Percentiles rank a stretch among this genome's conserved stretches.
Evolutionary conservation across 1,140 invertebrate genomes (phyloP).

Genomic region (Pseudomyrmex flavicornis): DNA sequence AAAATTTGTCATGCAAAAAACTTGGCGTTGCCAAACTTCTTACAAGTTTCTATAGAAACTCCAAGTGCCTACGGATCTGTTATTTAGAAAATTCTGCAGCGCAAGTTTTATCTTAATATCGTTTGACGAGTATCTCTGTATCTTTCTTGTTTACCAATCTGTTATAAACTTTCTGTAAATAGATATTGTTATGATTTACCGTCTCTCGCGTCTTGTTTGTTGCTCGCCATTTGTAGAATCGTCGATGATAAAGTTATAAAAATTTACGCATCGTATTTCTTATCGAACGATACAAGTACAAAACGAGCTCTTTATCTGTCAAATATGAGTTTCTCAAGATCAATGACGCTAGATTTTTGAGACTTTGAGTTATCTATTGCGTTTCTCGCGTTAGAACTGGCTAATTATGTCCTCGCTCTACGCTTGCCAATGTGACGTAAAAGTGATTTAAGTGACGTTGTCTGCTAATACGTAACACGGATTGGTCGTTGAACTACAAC

Average conservation of each 20-base stretch:
- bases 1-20: too few species aligned
- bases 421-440: background rate
- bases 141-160: too few species aligned
- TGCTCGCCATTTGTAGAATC: background rate
- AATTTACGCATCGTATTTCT: background rate
- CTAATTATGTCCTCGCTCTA: background rate
- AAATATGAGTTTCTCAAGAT: background rate
- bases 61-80: too few species aligned
- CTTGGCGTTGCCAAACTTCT: too few species aligned
- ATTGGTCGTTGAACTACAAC: background rate
- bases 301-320: background rate
- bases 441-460: background rate
- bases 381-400: background rate
- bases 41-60: too few species aligned
- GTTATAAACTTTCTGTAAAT: too few species aligned
- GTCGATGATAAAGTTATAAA: background rate
- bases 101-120: too few species aligned
- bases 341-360: background rate
- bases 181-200: too few species aligned
- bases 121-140: too few species aligned
- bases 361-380: background rate
- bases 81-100: too few species aligned
- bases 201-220: background rate
- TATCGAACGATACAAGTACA: background rate
- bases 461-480: background rate